Base-by-base conservation (phyloP, 2,113 vertebrate species). In the Rynchops niger region DNA sequence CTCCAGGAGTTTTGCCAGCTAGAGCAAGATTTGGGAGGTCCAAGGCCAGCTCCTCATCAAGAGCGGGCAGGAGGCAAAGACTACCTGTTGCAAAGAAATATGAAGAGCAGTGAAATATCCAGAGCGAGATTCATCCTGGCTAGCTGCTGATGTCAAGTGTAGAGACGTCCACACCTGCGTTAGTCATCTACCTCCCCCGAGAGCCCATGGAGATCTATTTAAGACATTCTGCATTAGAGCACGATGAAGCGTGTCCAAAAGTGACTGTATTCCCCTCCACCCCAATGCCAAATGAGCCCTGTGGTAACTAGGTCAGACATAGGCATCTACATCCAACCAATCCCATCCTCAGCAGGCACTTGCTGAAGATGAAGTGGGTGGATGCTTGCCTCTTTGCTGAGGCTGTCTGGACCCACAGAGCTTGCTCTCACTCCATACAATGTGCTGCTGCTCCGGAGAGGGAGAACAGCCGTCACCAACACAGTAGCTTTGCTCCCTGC, bases 51-150 rank as follows among this genome's bases (percentile, higher is more conserved):
- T 88, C 25, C 49, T 86, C 69, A n/a, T 71, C 47, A 79, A 61
- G 25, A 91, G 32, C 50, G 86, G 26, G 27, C 55, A 84, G 74
- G 40, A 27, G 2, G 62, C 12, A 66, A 95, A 85, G 65, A 65
- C 81, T 91, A 93, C 81, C 79, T 91, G 42, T 90, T 82, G 77
- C 56, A 91, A 90, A 90, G 74, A 93, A 72, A 45, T 87, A 79
- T 7, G 73, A 91, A 87, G 23, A 91, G 9, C 53, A 73, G 36
- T 27, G 71, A 90, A 90, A 82, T 77, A 94, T 38, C 50, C 50
- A 73, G 32, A 38, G 29, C 9, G 17, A 85, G 40, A 83, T 70
- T 92, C 62, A 72, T 49, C 63, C 74, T 80, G 42, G 58, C 25
- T 77, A 86, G 62, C 34, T 83, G 34, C 52, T 72, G 42, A 45